A percentile compares a stretch with the other conserved stretches of the same genome.
These are phyloP conservation scores for Elegia similella DNA, from an alignment of 2,888 invertebrate genomes.

Conservation along the genomic window DNA sequence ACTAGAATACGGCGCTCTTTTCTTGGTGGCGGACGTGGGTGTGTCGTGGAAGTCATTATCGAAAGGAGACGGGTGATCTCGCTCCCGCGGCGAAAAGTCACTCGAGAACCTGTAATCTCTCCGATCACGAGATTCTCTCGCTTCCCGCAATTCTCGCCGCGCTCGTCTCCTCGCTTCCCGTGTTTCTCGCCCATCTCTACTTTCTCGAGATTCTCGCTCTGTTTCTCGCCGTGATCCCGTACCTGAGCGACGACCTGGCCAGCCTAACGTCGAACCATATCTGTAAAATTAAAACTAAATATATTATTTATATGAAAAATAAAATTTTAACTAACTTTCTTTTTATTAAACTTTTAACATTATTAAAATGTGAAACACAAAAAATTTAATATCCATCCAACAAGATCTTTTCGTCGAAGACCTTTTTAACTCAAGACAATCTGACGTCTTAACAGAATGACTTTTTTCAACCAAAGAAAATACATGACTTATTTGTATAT, in stretches of 20 bases:
- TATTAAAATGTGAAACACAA: no score
- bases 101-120: conserved; percentile 79
- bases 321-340: neutral
- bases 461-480: no score
- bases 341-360: no score
- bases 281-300: conserved; percentile 30
- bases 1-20: conserved; percentile 60
- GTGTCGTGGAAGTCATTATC: conserved; percentile 82
- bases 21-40: conserved; percentile 56
- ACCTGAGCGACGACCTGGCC: conserved; percentile 53
- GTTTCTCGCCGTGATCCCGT: conserved; percentile 38
- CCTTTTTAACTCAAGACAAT: no score
- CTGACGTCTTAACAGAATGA: no score
- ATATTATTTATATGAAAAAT: neutral
- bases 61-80: conserved; percentile 80
- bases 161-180: conserved; percentile 38
- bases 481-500: no score
- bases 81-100: conserved; percentile 82
- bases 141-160: conserved; percentile 24
- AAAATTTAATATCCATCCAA: no score
- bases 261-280: conserved; percentile 67
- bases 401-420: no score
- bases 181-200: conserved; percentile 40
- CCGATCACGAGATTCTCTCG: conserved; percentile 35
- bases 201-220: conserved; percentile 39